Evolutionary conservation across 2,113 vertebrate species (phyloP).

Genomic region (Cranoglanis bouderius): DNA sequence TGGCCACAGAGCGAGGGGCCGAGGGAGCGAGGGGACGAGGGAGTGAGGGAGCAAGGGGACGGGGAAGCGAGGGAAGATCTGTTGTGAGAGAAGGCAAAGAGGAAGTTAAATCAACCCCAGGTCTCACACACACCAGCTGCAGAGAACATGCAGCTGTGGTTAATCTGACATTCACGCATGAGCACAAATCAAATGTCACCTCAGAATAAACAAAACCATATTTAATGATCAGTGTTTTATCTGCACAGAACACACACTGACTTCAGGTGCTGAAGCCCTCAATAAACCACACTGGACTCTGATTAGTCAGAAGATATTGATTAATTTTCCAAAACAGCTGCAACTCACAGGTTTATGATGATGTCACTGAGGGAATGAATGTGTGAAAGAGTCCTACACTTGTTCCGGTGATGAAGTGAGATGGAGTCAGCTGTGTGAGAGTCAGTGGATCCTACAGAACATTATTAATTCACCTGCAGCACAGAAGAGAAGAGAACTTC

Average conservation of each 20-base stretch:
- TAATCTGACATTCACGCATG: neutral
- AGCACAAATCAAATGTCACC: neutral
- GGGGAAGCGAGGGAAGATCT: neutral
- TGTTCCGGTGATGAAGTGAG: neutral
- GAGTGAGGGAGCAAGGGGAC: neutral
- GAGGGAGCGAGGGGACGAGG: neutral
- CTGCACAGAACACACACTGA: neutral
- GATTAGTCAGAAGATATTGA: neutral
- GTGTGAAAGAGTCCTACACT: neutral
- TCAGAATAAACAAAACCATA: neutral
- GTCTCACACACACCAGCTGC: neutral
- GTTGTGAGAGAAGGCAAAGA: neutral
- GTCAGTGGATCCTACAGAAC: conserved; percentile 8
- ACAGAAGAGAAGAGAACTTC: neutral
- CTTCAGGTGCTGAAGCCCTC: neutral
- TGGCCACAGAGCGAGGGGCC: conserved; percentile 51
- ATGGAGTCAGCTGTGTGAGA: neutral
- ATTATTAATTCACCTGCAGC: conserved; percentile 26
- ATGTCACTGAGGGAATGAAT: neutral
- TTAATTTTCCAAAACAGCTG: neutral
- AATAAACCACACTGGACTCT: neutral
- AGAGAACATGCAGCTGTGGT: conserved; percentile 22
- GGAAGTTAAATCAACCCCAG: neutral
- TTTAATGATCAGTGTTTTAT: neutral
- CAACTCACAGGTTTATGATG: neutral